Evolutionary conservation across 2,797 vertebrate genomes (phyloP).

Genomic region (Triplophysa yarkandensis): DNA sequence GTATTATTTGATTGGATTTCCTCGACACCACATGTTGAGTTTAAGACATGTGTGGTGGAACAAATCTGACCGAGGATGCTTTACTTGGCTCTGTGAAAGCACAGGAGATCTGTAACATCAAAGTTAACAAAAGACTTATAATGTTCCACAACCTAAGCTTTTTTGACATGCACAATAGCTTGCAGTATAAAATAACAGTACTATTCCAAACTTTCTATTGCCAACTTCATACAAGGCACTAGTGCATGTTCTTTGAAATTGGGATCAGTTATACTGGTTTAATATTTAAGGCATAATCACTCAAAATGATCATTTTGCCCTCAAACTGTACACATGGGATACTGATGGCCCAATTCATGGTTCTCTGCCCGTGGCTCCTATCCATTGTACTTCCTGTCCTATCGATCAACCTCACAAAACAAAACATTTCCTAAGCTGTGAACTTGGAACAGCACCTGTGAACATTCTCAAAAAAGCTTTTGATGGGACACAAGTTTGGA

Average conservation of each 20-base stretch:
- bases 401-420: slow-evolving; percentile 56
- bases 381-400: slow-evolving; percentile 55
- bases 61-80: slow-evolving; percentile 22
- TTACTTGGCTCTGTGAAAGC: slow-evolving; percentile 22
- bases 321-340: slow-evolving; percentile 38
- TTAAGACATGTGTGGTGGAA: slow-evolving; percentile 28
- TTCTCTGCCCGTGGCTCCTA: slow-evolving; percentile 49
- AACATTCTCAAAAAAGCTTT: slow-evolving; percentile 51
- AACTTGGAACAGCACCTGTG: slow-evolving; percentile 54
- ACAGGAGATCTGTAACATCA: slow-evolving; percentile 13
- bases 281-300: slow-evolving; percentile 26
- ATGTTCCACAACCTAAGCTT: slow-evolving; percentile 13
- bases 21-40: slow-evolving; percentile 45
- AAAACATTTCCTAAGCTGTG: slow-evolving; percentile 59
- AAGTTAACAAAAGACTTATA: slow-evolving; percentile 10
- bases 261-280: neutral
- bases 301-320: neutral
- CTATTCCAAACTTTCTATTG: neutral
- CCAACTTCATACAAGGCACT: neutral
- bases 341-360: slow-evolving; percentile 59
- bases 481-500: slow-evolving; percentile 59
- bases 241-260: neutral
- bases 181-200: neutral
- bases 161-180: neutral
- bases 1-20: slow-evolving; percentile 46